A percentile compares a stretch with the other conserved stretches of the same genome.
phyloP scores from a whole-genome alignment of 2,113 vertebrate genomes.

The Burhinus bistriatus region DNA sequence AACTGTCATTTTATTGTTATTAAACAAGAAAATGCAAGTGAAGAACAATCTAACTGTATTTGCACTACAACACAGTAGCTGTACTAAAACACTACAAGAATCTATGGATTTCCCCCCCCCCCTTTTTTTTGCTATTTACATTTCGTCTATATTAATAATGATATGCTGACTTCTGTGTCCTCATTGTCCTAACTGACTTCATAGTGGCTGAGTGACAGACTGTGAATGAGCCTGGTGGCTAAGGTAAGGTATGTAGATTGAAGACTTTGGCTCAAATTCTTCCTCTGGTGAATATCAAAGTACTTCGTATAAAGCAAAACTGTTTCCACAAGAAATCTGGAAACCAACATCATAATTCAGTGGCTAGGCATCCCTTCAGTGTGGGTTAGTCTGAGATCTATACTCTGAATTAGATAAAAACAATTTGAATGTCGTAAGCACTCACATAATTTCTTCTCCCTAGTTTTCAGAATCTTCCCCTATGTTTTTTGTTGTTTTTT shows the following conservation, averaged over 20 bases:
- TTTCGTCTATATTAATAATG: not conserved
- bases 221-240: not conserved
- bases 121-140: not conserved
- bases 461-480: not conserved
- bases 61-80: not conserved
- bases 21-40: not conserved
- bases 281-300: not conserved
- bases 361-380: not conserved
- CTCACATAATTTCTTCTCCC: not conserved
- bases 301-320: not conserved
- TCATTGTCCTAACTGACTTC: not conserved
- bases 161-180: not conserved
- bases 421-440: not conserved
- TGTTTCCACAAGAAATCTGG: not conserved
- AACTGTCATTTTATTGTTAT: not conserved
- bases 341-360: not conserved
- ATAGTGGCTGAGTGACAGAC: not conserved
- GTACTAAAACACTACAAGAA: not conserved
- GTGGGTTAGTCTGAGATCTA: not conserved
- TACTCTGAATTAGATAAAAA: not conserved
- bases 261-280: not conserved
- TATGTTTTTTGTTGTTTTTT: not conserved
- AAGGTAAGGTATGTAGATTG: not conserved
- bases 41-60: not conserved
- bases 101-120: not conserved